A percentile compares a stretch with the other conserved stretches of the same genome.
Evolutionary conservation across 2,113 vertebrate genomes (phyloP).

Genomic region (Garra rufa): DNA sequence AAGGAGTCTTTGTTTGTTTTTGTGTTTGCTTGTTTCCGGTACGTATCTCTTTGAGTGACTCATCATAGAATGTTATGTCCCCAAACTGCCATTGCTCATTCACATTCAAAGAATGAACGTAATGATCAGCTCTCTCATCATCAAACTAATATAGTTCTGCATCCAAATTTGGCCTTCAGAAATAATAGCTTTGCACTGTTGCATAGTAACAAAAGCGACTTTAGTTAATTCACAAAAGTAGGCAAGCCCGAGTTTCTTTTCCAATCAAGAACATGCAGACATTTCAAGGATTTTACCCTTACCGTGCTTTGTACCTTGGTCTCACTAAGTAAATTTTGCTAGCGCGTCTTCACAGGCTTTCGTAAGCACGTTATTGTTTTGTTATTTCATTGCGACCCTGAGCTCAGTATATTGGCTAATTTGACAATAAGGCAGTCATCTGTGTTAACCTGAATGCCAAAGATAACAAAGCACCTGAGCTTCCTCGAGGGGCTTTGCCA

Average conservation of each 20-base stretch:
- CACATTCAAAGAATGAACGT: conserved; percentile 34
- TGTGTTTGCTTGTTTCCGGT: conserved; percentile 27
- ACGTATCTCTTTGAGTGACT: conserved; percentile 37
- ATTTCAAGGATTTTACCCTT: conserved; percentile 24
- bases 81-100: conserved; percentile 33
- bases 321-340: neutral
- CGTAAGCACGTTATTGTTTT: neutral
- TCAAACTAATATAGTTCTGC: conserved; percentile 12
- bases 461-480: conserved; percentile 57
- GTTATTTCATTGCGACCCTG: neutral
- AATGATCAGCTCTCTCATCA: conserved; percentile 29
- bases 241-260: neutral
- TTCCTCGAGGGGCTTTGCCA: conserved; percentile 41
- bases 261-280: conserved; percentile 23
- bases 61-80: conserved; percentile 13
- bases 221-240: conserved; percentile 2
- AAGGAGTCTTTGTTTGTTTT: conserved; percentile 45
- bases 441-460: conserved; percentile 52
- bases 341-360: neutral
- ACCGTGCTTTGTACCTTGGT: neutral
- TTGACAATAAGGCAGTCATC: conserved; percentile 57
- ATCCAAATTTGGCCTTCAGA: conserved; percentile 42
- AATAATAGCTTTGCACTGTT: neutral
- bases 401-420: conserved; percentile 46
- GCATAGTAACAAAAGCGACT: conserved; percentile 48